Evolutionary conservation across 2,797 vertebrate species (phyloP).

Genomic region (Harpagifer antarcticus): DNA sequence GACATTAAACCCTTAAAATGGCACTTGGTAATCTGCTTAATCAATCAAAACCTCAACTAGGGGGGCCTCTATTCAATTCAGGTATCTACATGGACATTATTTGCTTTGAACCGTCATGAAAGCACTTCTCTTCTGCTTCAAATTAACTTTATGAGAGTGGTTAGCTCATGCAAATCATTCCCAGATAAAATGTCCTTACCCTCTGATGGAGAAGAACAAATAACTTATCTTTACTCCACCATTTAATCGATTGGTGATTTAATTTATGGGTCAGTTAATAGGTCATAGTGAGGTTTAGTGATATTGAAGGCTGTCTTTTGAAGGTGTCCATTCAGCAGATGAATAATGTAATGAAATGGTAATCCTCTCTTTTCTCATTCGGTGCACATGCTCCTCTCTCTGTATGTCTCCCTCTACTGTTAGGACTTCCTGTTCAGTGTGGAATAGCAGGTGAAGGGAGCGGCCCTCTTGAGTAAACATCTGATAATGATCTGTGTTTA

Average conservation of each 20-base stretch:
- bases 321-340: constrained; percentile 34
- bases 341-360: constrained; percentile 40
- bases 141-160: neutral
- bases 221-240: neutral
- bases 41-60: neutral
- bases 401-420: constrained; percentile 5
- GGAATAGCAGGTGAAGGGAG: constrained; percentile 44
- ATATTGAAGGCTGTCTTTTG: constrained; percentile 19
- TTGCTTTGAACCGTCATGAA: constrained; percentile 6
- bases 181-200: neutral
- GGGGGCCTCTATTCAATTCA: neutral
- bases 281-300: constrained; percentile 12
- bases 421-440: neutral
- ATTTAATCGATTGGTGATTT: constrained; percentile 10
- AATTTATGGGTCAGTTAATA: constrained; percentile 18
- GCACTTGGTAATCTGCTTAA: neutral
- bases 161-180: neutral
- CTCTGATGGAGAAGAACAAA: constrained; percentile 9
- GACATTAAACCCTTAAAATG: neutral
- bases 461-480: constrained; percentile 40
- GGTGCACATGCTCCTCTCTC: constrained; percentile 6
- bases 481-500: constrained; percentile 32
- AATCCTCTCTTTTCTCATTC: constrained; percentile 11
- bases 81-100: neutral
- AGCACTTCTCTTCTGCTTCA: neutral